These are phyloP conservation scores for Nezara viridula DNA, from an alignment of 2,888 invertebrate species.

Conservation along the genomic window DNA sequence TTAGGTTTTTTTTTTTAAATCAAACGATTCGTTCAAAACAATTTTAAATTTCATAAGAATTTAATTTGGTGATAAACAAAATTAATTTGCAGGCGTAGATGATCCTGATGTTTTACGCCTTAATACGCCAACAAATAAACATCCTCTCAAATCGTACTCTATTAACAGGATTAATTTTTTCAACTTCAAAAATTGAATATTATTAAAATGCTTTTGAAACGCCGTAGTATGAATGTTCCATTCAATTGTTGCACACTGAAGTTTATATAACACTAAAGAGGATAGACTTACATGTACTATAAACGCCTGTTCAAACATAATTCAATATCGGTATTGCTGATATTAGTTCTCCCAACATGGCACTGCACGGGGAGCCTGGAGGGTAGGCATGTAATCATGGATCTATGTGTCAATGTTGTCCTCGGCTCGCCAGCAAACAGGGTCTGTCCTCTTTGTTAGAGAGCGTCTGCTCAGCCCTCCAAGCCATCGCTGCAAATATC, in stretches of 20 bases:
- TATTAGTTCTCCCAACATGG: not conserved
- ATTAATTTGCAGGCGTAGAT: no score
- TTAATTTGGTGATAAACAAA: no score
- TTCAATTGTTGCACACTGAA: not conserved
- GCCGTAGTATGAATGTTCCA: no score
- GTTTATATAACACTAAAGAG: not conserved
- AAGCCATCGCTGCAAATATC: not conserved
- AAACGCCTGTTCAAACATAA: not conserved
- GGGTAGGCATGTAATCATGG: not conserved
- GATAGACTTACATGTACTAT: not conserved
- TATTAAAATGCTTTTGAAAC: no score
- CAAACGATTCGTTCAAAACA: no score
- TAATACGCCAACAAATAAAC: no score
- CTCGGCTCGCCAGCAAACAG: not conserved
- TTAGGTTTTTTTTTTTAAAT: no score
- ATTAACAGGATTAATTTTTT: no score
- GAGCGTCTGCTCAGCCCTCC: not conserved
- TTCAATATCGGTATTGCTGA: not conserved
- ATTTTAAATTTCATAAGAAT: no score
- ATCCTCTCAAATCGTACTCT: no score
- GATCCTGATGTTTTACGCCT: no score
- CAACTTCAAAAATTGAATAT: no score
- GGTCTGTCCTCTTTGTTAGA: not conserved
- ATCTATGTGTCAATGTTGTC: conserved; percentile 20
- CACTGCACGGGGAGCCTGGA: not conserved